Conservation (phyloP, 2,113 vertebrate genomes). For the Lanius collurio region DNA sequence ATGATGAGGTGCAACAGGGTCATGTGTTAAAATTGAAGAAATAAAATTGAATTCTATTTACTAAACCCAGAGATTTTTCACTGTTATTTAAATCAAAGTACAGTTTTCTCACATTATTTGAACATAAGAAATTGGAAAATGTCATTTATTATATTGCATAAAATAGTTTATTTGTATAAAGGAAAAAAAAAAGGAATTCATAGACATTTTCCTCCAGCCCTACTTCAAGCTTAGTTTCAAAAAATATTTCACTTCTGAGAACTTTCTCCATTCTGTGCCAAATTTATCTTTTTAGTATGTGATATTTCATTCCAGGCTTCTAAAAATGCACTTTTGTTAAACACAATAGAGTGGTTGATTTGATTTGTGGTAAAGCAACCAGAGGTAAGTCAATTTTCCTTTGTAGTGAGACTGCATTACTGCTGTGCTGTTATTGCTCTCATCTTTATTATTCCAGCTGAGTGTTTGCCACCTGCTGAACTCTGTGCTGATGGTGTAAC, state of each 20-base stretch:
- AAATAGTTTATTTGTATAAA: neutral
- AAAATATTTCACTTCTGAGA: neutral
- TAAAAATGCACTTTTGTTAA: conserved; percentile 25
- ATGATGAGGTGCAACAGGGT: neutral
- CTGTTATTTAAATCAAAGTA: neutral
- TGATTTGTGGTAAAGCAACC: neutral
- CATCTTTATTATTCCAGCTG: conserved; percentile 24
- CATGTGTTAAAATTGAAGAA: neutral
- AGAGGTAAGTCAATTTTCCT: neutral
- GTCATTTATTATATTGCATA: neutral
- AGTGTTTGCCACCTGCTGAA: conserved; percentile 57
- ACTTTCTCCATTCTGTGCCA: neutral
- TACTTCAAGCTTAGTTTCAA: neutral
- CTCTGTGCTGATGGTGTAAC: conserved; percentile 63
- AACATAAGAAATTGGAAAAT: neutral
- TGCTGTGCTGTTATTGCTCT: neutral
- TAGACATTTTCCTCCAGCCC: neutral
- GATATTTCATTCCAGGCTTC: neutral
- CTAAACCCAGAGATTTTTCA: neutral
- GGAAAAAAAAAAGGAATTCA: neutral
- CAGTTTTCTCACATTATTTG: neutral
- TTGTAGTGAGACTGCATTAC: neutral
- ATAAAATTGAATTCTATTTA: neutral
- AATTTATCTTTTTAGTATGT: neutral
- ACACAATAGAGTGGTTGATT: neutral